These are phyloP conservation scores for Tragelaphus imberbis DNA, from an alignment of 2,113 vertebrate species.

Conservation along the genomic window DNA sequence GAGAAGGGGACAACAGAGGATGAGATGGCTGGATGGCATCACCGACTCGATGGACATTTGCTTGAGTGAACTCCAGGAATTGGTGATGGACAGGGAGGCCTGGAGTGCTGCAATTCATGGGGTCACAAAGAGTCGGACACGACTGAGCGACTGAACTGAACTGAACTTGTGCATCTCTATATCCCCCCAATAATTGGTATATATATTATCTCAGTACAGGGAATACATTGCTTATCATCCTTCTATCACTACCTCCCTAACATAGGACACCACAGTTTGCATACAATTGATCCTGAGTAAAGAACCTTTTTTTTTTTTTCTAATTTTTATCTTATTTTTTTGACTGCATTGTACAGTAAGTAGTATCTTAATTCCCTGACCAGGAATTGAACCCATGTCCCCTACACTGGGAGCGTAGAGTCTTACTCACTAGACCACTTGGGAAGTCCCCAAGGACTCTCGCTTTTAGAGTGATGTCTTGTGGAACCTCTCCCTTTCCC, in stretches of 20 bases:
- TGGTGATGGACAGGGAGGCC: no score
- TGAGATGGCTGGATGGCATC: no score
- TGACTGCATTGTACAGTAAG: background rate
- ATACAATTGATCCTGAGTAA: background rate
- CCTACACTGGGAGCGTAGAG: background rate
- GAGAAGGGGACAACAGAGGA: no score
- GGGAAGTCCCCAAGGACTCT: background rate
- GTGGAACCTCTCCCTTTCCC: rapidly evolving
- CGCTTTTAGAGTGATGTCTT: background rate
- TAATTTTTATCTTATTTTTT: background rate
- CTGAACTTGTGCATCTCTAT: background rate
- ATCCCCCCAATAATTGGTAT: background rate
- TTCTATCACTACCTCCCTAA: background rate
- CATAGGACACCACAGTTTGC: background rate
- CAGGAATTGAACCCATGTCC: background rate
- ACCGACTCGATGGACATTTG: no score
- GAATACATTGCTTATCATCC: background rate
- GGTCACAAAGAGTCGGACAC: no score
- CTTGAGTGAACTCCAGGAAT: no score
- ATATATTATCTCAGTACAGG: background rate
- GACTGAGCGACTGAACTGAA: no score
- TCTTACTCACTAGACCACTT: background rate
- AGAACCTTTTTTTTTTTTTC: background rate
- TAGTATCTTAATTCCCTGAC: background rate
- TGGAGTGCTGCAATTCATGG: no score